These are phyloP conservation scores for Zaprionus inermis DNA, from an alignment of 1,140 invertebrate genomes.

Conservation along the genomic window DNA sequence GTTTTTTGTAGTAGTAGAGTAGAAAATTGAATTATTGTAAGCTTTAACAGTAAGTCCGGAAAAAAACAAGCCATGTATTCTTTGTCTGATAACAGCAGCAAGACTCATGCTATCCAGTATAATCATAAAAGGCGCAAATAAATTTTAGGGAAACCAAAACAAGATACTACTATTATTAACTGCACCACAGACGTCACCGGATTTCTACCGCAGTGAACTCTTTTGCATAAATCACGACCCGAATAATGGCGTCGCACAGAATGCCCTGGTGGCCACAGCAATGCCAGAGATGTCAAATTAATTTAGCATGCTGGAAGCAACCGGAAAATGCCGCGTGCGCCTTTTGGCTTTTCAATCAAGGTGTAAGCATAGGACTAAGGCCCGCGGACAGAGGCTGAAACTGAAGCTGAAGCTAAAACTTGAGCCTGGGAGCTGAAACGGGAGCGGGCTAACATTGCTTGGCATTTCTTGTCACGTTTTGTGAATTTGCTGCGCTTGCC, in stretches of 20 bases:
- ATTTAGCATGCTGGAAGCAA: conserved; percentile 64
- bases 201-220: conserved; percentile 46
- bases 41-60: background rate
- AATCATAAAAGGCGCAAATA: background rate
- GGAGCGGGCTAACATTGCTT: conserved; percentile 34
- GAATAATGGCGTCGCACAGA: conserved; percentile 26
- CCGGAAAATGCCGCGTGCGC: conserved; percentile 47
- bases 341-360: conserved; percentile 77
- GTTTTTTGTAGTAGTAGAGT: conserved; percentile 5
- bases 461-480: conserved; percentile 78
- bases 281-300: conserved; percentile 76
- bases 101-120: background rate
- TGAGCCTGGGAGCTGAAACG: background rate
- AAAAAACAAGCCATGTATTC: background rate
- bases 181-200: conserved; percentile 7
- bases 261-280: conserved; percentile 41
- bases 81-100: background rate
- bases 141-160: conserved; percentile 3
- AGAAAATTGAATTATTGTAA: background rate
- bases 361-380: conserved; percentile 44
- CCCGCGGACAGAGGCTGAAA: background rate
- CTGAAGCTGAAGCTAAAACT: background rate
- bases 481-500: conserved; percentile 68
- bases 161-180: conserved; percentile 13
- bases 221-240: conserved; percentile 72